phyloP scores from a whole-genome alignment of 2,113 vertebrate species.

The Okapia johnstoni region DNA sequence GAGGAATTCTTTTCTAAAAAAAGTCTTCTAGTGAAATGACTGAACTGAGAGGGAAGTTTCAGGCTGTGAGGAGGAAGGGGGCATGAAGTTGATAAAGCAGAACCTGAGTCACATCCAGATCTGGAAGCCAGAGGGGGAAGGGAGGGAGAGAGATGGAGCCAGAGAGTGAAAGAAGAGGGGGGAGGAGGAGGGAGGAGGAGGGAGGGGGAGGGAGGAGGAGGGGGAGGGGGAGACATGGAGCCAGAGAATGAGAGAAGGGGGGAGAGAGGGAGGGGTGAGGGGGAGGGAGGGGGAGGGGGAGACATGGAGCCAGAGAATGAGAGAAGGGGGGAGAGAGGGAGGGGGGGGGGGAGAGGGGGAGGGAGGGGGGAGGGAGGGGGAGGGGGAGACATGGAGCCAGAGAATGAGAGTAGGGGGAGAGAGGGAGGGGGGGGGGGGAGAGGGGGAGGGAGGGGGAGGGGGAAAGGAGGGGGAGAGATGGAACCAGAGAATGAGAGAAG shows the following conservation, averaged over 20 bases:
- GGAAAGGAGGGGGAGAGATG: fast-evolving
- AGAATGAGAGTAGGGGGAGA: too few relatives aligned
- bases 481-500: too few relatives aligned
- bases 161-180: background rate
- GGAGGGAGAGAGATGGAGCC: background rate
- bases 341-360: too few relatives aligned
- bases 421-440: fast-evolving
- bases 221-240: too few relatives aligned
- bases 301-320: too few relatives aligned
- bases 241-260: too few relatives aligned
- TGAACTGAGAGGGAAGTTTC: conserved; percentile 35
- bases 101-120: conserved; percentile 64
- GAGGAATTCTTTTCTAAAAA: conserved; percentile 27
- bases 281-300: fast-evolving
- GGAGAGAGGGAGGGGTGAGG: fast-evolving
- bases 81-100: conserved; percentile 62
- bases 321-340: fast-evolving
- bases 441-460: too few relatives aligned
- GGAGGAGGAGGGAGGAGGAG: background rate
- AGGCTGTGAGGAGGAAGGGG: conserved; percentile 78
- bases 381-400: too few relatives aligned
- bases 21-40: conserved; percentile 66
- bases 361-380: too few relatives aligned
- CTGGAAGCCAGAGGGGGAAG: conserved; percentile 54
- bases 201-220: too few relatives aligned